These are phyloP conservation scores for Erpobdella octoculata DNA, from an alignment of 2,888 invertebrate genomes.

Conservation along the genomic window DNA sequence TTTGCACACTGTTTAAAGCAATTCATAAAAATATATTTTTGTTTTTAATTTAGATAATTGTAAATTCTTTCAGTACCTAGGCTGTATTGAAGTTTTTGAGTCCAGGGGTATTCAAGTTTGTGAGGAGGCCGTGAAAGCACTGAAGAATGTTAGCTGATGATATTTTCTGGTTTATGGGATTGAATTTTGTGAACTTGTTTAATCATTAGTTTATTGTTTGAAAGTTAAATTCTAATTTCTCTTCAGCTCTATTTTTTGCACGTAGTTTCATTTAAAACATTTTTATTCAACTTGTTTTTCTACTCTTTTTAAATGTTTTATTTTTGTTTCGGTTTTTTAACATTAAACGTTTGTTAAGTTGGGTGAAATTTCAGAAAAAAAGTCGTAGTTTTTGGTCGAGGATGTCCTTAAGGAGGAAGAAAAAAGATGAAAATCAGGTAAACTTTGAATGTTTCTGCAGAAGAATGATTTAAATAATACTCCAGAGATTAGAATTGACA, in stretches of 20 bases:
- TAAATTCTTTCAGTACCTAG: constrained; percentile 67
- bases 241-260: background rate
- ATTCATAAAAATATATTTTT: background rate
- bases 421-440: constrained; percentile 35
- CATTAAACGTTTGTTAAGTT: background rate
- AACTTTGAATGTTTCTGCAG: background rate
- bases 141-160: constrained; percentile 65
- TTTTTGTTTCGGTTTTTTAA: background rate
- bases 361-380: constrained; percentile 34
- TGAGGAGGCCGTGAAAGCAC: constrained; percentile 93
- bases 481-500: no score
- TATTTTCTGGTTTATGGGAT: background rate
- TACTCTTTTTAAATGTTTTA: background rate
- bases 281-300: background rate
- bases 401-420: constrained; percentile 37
- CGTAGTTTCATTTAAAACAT: no score
- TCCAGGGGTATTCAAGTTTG: constrained; percentile 98
- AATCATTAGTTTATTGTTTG: background rate
- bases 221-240: background rate
- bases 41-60: constrained; percentile 1
- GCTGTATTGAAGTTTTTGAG: constrained; percentile 97
- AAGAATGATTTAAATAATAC: no score
- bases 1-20: background rate
- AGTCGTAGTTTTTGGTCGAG: constrained; percentile 39
- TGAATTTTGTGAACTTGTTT: background rate